These are phyloP conservation scores for Melipona quadrifasciata DNA, from an alignment of 1,140 invertebrate species.

Conservation along the genomic window DNA sequence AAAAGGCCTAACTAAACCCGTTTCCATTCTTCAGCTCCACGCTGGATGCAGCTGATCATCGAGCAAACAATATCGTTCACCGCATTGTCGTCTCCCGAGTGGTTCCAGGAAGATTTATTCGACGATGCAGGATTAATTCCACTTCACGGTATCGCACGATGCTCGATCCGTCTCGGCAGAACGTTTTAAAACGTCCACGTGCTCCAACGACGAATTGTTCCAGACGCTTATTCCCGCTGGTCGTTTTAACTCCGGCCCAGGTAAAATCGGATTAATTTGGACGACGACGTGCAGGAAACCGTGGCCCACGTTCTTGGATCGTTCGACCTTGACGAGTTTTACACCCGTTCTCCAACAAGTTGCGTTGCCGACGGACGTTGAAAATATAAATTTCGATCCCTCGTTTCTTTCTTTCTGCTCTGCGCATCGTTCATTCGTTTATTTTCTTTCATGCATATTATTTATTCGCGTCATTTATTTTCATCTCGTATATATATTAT, in stretches of 20 bases:
- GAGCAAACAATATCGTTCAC: neutral
- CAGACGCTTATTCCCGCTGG: neutral
- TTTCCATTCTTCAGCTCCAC: neutral
- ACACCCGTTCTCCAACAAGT: neutral
- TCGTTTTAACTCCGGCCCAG: constrained; percentile 4
- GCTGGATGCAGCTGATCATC: neutral
- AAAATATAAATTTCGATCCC: no score
- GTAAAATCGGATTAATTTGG: constrained; percentile 24
- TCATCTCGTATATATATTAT: no score
- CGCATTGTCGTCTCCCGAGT: no score
- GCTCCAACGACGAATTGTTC: constrained; percentile 2
- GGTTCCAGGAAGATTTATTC: neutral
- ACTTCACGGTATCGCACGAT: constrained; percentile 30
- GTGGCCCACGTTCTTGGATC: neutral
- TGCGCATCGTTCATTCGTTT: no score
- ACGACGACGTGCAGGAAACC: constrained; percentile 11
- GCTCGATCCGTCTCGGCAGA: neutral
- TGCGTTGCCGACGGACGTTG: no score
- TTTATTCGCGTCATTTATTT: no score
- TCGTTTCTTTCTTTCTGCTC: no score
- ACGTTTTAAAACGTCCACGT: neutral
- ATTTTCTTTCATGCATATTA: no score
- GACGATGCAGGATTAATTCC: constrained; percentile 47
- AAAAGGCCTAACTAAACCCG: neutral
- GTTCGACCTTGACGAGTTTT: constrained; percentile 14